Base-by-base conservation (phyloP, 2,113 vertebrate genomes). In the Muntiacus muntjak region DNA sequence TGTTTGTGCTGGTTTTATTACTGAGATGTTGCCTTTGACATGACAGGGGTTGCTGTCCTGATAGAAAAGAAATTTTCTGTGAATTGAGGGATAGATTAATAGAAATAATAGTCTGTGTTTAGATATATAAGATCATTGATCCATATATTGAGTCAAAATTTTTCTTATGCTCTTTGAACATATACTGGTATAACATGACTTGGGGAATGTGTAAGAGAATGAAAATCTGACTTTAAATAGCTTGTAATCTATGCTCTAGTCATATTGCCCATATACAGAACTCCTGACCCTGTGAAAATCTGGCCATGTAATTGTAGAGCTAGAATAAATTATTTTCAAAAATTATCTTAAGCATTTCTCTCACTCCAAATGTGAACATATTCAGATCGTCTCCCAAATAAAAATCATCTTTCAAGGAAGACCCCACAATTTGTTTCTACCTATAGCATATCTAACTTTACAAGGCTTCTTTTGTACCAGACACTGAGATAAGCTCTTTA, bases 21-120 rank as follows among this genome's bases (percentile, higher is more conserved):
- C 7, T 45, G 60, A 96, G 36, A 86, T 58, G 15, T 28, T 93
- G 36, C 52, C 45, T 96, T 89, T 95, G 40, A 71, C 26, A n/a
- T 89, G 43, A 45, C 78, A 94, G 43, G 15, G 47, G 30, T 52
- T 87, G 26, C 5, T 30, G 3, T 74, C 19, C 60, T 82, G 30
- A 47, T 79, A 52, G 58, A 62, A 43, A 94, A 94, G 23, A 94
- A 78, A 94, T 91, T 5, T 26, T 91, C 11, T 25, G 58, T 36
- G 64, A 94, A 81, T 6, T 45, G n/a, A 88, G 40, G 50, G 26
- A 87, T 28, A 1, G 79, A 21, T 85, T 81, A 79, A 67, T 40
- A 94, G 55, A 93, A 94, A 95, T 94, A 88, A 74, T 7, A 58
- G 40, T 17, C 54, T 88, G 13, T 50, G 21, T 30, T 97, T 87